Conservation (phyloP, 2,888 invertebrate genomes). For the Melanophora roralis region DNA sequence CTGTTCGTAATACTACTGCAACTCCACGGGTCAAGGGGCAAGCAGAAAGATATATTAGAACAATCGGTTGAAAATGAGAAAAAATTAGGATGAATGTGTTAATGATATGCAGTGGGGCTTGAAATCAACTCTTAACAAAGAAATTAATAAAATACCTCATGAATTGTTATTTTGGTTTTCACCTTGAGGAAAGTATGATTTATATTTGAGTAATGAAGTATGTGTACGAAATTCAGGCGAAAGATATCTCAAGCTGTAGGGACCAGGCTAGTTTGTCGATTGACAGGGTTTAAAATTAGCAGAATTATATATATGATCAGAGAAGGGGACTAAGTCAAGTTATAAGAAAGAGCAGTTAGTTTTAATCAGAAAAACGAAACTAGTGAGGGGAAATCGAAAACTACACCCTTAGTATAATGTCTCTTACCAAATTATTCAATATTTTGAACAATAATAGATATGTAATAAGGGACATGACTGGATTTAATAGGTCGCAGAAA, state of each 20-base stretch:
- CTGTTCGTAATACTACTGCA: background rate
- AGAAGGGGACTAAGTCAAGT: background rate
- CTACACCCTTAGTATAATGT: background rate
- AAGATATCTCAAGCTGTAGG: background rate
- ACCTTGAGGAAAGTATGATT: background rate
- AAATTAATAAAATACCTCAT: background rate
- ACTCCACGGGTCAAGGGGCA: background rate
- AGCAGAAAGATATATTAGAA: background rate
- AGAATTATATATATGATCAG: background rate
- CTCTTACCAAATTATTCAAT: background rate
- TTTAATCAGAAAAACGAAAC: background rate
- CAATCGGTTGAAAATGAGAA: background rate
- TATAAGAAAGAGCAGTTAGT: background rate
- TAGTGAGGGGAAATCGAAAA: background rate
- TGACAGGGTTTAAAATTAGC: background rate
- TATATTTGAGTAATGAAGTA: constrained; percentile 8
- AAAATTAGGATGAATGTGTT: background rate
- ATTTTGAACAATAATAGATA: background rate
- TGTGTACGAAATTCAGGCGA: background rate
- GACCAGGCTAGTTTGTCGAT: background rate
- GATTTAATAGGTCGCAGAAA: background rate
- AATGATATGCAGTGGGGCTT: constrained; percentile 1
- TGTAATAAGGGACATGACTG: background rate
- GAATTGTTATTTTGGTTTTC: background rate
- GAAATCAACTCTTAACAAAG: background rate